Base-by-base conservation (phyloP, 2,888 invertebrate genomes). In the Hyalella azteca region DNA sequence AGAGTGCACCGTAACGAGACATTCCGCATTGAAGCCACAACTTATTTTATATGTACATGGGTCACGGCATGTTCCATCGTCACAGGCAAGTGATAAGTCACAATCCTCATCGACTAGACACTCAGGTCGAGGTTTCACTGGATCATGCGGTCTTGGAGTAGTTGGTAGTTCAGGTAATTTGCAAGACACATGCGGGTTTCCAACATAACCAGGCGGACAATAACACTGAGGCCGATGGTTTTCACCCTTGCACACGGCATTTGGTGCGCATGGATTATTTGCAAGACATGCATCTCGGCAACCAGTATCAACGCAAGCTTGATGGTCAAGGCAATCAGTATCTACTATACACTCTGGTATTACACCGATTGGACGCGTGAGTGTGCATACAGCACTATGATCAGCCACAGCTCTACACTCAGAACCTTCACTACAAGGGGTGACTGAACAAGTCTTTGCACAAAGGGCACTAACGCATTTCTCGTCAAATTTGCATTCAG, bases 101-200 rank as follows among this genome's bases (percentile, higher is more conserved):
- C 94, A 94, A 86, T 94, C 94, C 87, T 93, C 92, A 87, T 93
- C 92, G 86, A 93, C 93, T 73, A 92, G 89, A 87, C 94, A 94
- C 87, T 93, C 93, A 0, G 93, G 93, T 3, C 75, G 75, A 19
- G 73, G 80, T 36, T 78, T 81, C 29, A 29, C 54, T 32, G 81
- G 78, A 32, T 73, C 73, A 13, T 59, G 50, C 41, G 59, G 50
- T 22, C 78, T 80, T 39, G 81, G 81, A 19, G 80, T 60, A 13
- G 83, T 75, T n/a, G 81, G 81, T 32, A 77, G 76, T 45, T 78
- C 79, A 48, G 83, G 83, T 36, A 78, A 54, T 13, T 40, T 78
- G 26, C 83, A 83, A 32, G 80, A 77, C 29, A 82, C 54, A 48
- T 79, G 81, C 48, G 87, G 87, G 85, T 87, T 86, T n/a, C 87